Percentiles rank a stretch among this genome's conserved stretches.
These are phyloP conservation scores for Plemyria rubiginata DNA, from an alignment of 2,888 invertebrate genomes.

Conservation along the genomic window DNA sequence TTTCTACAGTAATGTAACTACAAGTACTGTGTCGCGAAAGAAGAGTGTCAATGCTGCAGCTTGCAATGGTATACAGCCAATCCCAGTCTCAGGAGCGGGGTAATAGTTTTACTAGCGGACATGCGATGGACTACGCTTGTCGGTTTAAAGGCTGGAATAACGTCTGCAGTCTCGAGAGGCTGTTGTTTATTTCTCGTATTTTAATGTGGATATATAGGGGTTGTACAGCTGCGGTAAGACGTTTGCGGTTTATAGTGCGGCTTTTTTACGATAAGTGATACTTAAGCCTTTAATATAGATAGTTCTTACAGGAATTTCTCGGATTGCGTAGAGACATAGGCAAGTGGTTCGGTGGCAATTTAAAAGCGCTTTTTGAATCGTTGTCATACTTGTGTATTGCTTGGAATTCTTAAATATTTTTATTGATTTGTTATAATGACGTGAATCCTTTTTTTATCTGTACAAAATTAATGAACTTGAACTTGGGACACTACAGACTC, in stretches of 20 bases:
- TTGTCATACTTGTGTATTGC: too few relatives aligned
- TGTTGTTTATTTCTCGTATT: slow-evolving; percentile 33
- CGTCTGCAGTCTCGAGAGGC: slow-evolving; percentile 21
- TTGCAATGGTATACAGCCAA: not conserved
- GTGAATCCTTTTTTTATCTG: too few relatives aligned
- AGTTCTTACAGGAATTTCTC: not conserved
- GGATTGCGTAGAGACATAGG: not conserved
- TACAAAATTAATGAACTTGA: too few relatives aligned
- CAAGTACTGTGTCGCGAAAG: too few relatives aligned
- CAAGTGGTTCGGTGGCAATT: not conserved
- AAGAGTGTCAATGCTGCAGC: slow-evolving; percentile 2
- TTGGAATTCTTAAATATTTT: too few relatives aligned
- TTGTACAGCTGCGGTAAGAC: slow-evolving; percentile 18
- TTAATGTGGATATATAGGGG: slow-evolving; percentile 34
- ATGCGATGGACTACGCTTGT: slow-evolving; percentile 30
- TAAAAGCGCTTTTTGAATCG: too few relatives aligned
- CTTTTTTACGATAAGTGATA: slow-evolving; percentile 13
- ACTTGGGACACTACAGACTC: too few relatives aligned
- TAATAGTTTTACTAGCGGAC: slow-evolving; percentile 35
- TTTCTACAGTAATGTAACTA: too few relatives aligned
- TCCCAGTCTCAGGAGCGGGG: slow-evolving; percentile 26
- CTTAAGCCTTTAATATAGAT: slow-evolving; percentile 1
- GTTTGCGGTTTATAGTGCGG: slow-evolving; percentile 12
- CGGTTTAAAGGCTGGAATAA: slow-evolving; percentile 28
- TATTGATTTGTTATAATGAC: too few relatives aligned